Conservation (phyloP, 1,140 invertebrate genomes). For the Lasioglossum baleicum region DNA sequence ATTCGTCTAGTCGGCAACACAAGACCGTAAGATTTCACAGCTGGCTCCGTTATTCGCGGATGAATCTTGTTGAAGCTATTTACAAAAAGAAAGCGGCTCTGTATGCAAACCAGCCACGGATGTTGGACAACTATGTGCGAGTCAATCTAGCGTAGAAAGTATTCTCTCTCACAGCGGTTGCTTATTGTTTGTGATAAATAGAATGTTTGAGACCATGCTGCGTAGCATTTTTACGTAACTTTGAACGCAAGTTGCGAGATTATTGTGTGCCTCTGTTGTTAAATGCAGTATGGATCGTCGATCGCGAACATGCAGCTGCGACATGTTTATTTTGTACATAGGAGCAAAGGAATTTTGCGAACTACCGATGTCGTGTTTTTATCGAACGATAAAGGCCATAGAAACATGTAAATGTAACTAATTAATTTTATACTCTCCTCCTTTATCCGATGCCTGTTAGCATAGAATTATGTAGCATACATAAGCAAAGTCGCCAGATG, state of each 20-base stretch:
- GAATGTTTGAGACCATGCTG: neutral
- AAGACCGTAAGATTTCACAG: neutral
- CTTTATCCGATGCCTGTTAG: neutral
- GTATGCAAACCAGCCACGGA: neutral
- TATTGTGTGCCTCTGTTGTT: neutral
- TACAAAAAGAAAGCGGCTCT: conserved; percentile 8
- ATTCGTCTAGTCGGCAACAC: conserved; percentile 2
- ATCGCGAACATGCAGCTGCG: neutral
- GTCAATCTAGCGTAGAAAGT: neutral
- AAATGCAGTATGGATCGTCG: no score
- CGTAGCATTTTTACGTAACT: neutral
- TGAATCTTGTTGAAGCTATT: neutral
- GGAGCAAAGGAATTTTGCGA: neutral
- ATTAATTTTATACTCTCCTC: neutral
- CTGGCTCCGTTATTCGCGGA: neutral
- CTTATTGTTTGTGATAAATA: conserved; percentile 12
- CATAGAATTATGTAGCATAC: neutral
- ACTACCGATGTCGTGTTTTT: neutral
- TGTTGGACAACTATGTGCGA: neutral
- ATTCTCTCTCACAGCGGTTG: neutral
- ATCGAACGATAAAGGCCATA: conserved; percentile 26
- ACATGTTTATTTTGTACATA: neutral
- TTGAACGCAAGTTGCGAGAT: neutral
- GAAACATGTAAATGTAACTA: neutral
- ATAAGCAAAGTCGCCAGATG: no score